These are phyloP conservation scores for Diceros bicornis DNA, from an alignment of 2,797 vertebrate species.

Conservation along the genomic window DNA sequence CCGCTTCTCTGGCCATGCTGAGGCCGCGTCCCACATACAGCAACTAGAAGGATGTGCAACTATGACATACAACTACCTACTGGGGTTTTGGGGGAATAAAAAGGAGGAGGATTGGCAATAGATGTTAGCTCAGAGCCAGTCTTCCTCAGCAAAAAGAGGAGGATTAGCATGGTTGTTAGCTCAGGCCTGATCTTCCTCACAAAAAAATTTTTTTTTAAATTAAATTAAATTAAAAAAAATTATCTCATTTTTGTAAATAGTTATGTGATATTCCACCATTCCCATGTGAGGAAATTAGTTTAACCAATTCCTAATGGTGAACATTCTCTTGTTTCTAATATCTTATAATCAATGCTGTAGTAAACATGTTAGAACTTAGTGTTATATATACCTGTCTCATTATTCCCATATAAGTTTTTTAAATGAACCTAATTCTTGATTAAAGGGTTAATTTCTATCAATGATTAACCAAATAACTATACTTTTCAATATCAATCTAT, in stretches of 20 bases:
- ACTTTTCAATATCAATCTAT: background rate
- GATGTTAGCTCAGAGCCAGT: too few species aligned
- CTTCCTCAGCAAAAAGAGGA: too few species aligned
- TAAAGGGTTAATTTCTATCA: background rate
- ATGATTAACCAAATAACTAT: background rate
- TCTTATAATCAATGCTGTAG: background rate
- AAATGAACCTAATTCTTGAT: background rate
- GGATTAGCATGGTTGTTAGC: too few species aligned
- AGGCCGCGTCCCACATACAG: too few species aligned
- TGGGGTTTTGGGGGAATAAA: too few species aligned
- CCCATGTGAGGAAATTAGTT: background rate
- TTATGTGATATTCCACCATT: background rate
- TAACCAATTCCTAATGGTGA: background rate
- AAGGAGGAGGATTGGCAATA: too few species aligned
- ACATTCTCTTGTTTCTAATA: slow-evolving; percentile 20
- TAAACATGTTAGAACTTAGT: background rate
- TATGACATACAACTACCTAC: too few species aligned
- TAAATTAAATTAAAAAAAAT: background rate
- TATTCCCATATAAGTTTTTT: background rate
- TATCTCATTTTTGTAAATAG: background rate
- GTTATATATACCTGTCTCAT: background rate
- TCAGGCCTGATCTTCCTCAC: too few species aligned
- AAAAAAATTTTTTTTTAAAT: too few species aligned
- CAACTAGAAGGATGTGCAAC: too few species aligned
- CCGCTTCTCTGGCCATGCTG: too few species aligned